Conservation (phyloP, 2,113 vertebrate species). For the Lepus europaeus region DNA sequence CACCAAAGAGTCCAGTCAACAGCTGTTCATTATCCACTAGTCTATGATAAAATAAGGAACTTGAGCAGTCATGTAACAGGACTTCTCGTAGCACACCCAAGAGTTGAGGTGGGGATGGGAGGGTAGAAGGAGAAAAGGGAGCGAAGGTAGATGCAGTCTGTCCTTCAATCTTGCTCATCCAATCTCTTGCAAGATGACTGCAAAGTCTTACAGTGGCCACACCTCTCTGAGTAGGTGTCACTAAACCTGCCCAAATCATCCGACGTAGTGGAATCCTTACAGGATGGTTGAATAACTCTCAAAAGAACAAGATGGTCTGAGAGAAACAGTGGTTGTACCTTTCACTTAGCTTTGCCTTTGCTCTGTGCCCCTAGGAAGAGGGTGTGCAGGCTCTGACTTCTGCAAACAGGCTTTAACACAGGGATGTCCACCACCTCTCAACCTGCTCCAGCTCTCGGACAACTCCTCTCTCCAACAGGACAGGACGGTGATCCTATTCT, state of each 20-base stretch:
- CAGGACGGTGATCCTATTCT: not conserved
- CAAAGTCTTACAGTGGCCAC: not conserved
- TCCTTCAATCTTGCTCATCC: not conserved
- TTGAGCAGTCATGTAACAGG: not conserved
- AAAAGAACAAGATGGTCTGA: not conserved
- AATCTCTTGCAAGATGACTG: not conserved
- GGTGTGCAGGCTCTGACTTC: not conserved
- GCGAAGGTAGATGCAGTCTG: too few species aligned
- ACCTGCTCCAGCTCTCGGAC: not conserved
- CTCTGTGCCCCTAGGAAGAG: not conserved
- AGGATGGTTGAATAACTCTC: not conserved
- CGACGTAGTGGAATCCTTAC: not conserved
- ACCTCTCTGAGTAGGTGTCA: not conserved
- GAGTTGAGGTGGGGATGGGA: accelerated
- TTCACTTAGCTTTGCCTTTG: not conserved
- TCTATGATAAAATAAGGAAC: not conserved
- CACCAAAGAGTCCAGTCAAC: not conserved
- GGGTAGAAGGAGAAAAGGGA: not conserved
- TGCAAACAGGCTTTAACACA: not conserved
- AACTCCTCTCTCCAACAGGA: not conserved
- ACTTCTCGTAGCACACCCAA: not conserved
- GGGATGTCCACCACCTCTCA: not conserved
- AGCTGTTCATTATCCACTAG: not conserved
- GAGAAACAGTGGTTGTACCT: not conserved
- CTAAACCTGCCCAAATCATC: not conserved